Conservation (phyloP, 2,797 vertebrate species). For the Danio kyathit region DNA sequence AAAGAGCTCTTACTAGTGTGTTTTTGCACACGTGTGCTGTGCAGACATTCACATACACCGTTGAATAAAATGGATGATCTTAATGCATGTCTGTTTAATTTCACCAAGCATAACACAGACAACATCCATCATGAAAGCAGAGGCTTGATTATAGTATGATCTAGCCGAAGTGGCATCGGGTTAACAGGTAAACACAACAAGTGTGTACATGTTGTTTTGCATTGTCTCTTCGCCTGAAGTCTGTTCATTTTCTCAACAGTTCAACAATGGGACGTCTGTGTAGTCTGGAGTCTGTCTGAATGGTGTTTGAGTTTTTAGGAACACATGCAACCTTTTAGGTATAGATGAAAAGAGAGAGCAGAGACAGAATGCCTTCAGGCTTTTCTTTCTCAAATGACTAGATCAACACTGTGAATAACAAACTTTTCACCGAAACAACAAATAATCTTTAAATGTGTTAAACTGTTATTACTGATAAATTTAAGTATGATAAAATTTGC, state of each 20-base stretch:
- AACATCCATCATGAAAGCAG: background rate
- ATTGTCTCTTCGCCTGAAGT: constrained; percentile 16
- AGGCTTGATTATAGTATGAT: background rate
- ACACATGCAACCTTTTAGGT: constrained; percentile 33
- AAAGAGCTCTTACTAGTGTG: constrained; percentile 55
- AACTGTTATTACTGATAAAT: too few relatives aligned
- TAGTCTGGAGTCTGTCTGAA: constrained; percentile 10
- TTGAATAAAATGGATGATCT: background rate
- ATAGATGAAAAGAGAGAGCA: constrained; percentile 3
- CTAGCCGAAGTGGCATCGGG: constrained; percentile 1
- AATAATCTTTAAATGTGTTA: too few relatives aligned
- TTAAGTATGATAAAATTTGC: too few relatives aligned
- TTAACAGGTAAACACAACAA: constrained; percentile 15
- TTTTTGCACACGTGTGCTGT: constrained; percentile 26
- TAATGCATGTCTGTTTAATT: background rate
- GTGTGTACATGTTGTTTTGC: constrained; percentile 12
- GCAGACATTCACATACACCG: constrained; percentile 1
- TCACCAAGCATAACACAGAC: background rate
- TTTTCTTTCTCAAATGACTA: constrained; percentile 2
- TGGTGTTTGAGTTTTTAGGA: constrained; percentile 11
- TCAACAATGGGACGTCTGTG: constrained; percentile 21
- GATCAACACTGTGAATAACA: background rate
- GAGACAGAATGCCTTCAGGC: constrained; percentile 4
- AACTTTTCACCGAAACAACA: too few relatives aligned
- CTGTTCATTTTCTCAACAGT: background rate